Evolutionary conservation across 2,113 vertebrate species (phyloP).

Genomic region (Prolemur simus): DNA sequence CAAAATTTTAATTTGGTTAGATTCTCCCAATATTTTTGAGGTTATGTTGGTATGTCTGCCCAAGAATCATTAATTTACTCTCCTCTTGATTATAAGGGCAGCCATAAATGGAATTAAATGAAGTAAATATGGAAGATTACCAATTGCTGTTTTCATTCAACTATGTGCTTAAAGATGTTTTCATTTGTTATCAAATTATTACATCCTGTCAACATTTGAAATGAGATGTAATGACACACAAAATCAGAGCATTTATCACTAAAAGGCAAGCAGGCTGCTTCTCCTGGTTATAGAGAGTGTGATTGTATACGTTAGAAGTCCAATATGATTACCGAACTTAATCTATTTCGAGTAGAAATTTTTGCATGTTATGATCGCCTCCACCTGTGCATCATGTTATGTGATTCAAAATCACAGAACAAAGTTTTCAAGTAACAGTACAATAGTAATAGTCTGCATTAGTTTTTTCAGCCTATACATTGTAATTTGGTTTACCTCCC

Average conservation of each 20-base stretch:
- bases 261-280: constrained; percentile 73
- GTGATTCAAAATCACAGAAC: constrained; percentile 49
- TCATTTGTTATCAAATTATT: constrained; percentile 83
- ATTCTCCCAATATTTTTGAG: constrained; percentile 65
- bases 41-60: constrained; percentile 54
- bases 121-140: constrained; percentile 79
- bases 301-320: constrained; percentile 68
- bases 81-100: constrained; percentile 73
- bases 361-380: constrained; percentile 59
- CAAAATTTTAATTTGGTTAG: constrained; percentile 45
- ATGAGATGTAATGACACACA: constrained; percentile 79
- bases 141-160: constrained; percentile 80
- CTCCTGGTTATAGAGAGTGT: constrained; percentile 67
- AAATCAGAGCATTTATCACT: constrained; percentile 78
- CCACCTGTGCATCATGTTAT: constrained; percentile 66
- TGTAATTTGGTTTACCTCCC: neutral
- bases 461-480: constrained; percentile 28
- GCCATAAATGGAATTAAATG: constrained; percentile 76
- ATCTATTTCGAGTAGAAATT: constrained; percentile 74
- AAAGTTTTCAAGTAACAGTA: constrained; percentile 53
- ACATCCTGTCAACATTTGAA: constrained; percentile 79
- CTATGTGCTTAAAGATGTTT: constrained; percentile 79
- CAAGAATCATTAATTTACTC: constrained; percentile 67
- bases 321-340: constrained; percentile 73
- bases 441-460: constrained; percentile 5